phyloP scores from a whole-genome alignment of 2,888 invertebrate genomes.

The Ceraclea dissimilis region DNA sequence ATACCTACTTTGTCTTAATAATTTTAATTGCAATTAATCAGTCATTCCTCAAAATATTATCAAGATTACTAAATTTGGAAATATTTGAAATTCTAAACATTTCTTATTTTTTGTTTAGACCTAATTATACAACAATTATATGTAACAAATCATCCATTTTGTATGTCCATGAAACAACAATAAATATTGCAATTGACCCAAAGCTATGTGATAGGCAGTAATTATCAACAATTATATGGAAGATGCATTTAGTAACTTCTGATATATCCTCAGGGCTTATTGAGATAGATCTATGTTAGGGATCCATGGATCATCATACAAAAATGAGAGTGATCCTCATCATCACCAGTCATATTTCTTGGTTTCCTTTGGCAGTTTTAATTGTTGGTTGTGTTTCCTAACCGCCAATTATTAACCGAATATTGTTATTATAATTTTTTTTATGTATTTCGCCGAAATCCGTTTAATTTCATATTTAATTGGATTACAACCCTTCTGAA shows the following conservation, averaged over 20 bases:
- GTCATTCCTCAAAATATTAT: not conserved
- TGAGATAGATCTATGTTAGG: slow-evolving; percentile 5
- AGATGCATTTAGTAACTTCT: slow-evolving; percentile 24
- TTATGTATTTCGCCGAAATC: slow-evolving; percentile 4
- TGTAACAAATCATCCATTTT: slow-evolving; percentile 2
- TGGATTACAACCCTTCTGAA: not conserved
- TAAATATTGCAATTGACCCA: slow-evolving; percentile 13
- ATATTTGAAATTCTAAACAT: slow-evolving; percentile 2
- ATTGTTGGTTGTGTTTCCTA: slow-evolving; percentile 21
- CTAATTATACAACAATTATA: not conserved
- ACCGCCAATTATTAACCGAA: slow-evolving; percentile 21
- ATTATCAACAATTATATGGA: slow-evolving; percentile 22
- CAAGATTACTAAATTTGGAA: not conserved
- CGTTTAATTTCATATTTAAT: not conserved
- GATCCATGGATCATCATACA: slow-evolving; percentile 1
- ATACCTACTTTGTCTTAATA: too few species aligned
- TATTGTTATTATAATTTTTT: slow-evolving; percentile 16
- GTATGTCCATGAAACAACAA: not conserved
- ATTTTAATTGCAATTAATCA: slow-evolving; percentile 1
- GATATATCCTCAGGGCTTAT: slow-evolving; percentile 22
- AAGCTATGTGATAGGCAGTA: slow-evolving; percentile 4
- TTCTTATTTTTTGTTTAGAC: not conserved
- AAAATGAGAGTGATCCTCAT: slow-evolving; percentile 12
- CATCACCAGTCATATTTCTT: slow-evolving; percentile 19
- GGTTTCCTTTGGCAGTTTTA: slow-evolving; percentile 20